Evolutionary conservation across 2,888 invertebrate species (phyloP).

Genomic region (Limnephilus marmoratus): DNA sequence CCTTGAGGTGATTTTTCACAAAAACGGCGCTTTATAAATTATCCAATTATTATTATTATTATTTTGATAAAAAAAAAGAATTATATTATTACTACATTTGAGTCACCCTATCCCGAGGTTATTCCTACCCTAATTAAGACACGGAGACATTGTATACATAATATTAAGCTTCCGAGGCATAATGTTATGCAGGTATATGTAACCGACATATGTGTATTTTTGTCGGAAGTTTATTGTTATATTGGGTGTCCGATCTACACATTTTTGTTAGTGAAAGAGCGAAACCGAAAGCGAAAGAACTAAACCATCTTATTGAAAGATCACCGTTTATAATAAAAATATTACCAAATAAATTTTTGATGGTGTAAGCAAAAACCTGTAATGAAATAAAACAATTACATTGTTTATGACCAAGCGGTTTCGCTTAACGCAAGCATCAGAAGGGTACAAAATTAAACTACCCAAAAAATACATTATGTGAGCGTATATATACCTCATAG

Average conservation of each 20-base stretch:
- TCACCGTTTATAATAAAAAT: neutral
- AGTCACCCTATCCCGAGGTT: neutral
- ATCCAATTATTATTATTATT: too few species aligned
- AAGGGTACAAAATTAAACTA: too few species aligned
- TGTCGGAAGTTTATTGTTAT: neutral
- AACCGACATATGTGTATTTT: neutral
- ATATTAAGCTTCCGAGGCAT: neutral
- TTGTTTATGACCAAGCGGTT: too few species aligned
- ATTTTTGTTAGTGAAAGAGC: neutral
- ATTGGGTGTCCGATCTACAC: neutral
- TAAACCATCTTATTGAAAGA: neutral
- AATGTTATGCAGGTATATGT: neutral
- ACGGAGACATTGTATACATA: neutral
- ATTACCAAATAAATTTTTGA: neutral
- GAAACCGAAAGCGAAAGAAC: neutral
- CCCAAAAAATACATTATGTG: too few species aligned
- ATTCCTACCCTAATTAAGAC: neutral
- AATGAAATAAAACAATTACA: too few species aligned
- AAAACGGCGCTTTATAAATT: too few species aligned
- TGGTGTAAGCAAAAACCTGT: too few species aligned
- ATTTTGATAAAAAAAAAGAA: neutral
- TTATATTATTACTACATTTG: neutral
- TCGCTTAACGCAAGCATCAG: too few species aligned
- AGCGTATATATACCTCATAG: too few species aligned
- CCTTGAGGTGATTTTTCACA: too few species aligned